A percentile compares a stretch with the other conserved stretches of the same genome.
phyloP scores from a whole-genome alignment of 2,797 vertebrate genomes.

The Avahi laniger region DNA sequence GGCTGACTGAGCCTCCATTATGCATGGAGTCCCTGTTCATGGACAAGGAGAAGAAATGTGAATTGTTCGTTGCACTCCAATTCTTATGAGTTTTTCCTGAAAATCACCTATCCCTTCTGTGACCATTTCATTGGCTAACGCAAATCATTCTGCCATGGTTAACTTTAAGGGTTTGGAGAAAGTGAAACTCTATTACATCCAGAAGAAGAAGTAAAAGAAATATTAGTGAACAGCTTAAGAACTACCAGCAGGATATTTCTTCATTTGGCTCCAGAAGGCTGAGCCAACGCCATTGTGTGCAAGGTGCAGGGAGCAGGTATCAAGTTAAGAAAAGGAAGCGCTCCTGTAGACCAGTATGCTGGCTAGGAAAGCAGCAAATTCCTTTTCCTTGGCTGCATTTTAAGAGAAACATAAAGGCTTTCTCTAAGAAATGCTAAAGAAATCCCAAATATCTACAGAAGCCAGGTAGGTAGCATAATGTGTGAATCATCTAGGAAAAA shows the following conservation, averaged over 20 bases:
- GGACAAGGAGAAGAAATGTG: neutral
- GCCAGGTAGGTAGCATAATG: conserved; percentile 10
- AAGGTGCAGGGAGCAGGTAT: neutral
- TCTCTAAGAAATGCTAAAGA: neutral
- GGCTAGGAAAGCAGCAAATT: neutral
- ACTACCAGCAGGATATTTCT: neutral
- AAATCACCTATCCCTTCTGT: neutral
- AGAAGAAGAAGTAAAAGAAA: neutral
- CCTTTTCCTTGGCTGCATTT: neutral
- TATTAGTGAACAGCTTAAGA: neutral
- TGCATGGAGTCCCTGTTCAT: neutral
- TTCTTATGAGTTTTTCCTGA: neutral
- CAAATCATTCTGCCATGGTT: neutral
- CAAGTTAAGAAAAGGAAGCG: neutral
- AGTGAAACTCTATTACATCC: neutral
- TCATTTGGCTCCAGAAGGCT: neutral
- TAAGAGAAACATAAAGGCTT: neutral
- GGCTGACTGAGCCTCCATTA: neutral
- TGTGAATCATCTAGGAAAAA: neutral
- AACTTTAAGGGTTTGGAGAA: neutral
- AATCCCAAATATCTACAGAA: conserved; percentile 2
- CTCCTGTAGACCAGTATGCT: neutral
- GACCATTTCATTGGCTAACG: neutral
- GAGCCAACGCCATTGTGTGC: neutral
- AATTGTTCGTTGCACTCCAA: neutral